Evolutionary conservation across 2,888 invertebrate species (phyloP).

Genomic region (Crocallis elinguaria): DNA sequence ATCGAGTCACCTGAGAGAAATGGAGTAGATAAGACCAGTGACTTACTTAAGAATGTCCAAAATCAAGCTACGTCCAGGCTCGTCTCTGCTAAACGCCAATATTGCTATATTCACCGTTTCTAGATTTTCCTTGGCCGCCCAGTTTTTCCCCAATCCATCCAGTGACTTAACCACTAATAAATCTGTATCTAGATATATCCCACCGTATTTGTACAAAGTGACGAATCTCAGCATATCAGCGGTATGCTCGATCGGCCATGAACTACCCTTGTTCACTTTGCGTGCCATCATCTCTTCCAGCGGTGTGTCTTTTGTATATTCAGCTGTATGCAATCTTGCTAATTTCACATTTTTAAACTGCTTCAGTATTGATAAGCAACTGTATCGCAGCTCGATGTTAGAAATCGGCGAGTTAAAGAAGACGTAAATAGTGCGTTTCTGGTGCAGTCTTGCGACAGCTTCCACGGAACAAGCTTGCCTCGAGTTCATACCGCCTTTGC

Average conservation of each 20-base stretch:
- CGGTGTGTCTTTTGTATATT: constrained; percentile 82
- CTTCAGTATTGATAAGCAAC: constrained; percentile 7
- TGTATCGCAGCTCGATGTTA: neutral
- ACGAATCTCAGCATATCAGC: constrained; percentile 88
- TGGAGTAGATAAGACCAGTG: too few relatives aligned
- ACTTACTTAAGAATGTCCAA: too few relatives aligned
- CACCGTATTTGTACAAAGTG: constrained; percentile 90
- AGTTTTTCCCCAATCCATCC: constrained; percentile 82
- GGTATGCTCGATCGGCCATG: constrained; percentile 86
- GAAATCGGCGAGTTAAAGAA: constrained; percentile 40
- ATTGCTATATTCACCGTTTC: constrained; percentile 87
- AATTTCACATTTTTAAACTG: constrained; percentile 80
- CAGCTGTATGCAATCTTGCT: constrained; percentile 74
- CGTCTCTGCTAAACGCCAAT: constrained; percentile 80
- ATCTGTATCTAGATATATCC: constrained; percentile 91
- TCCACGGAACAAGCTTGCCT: constrained; percentile 45
- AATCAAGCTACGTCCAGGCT: too few relatives aligned
- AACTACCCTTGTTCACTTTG: constrained; percentile 72
- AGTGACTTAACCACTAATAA: constrained; percentile 87
- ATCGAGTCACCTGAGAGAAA: too few relatives aligned
- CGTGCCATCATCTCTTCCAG: constrained; percentile 79
- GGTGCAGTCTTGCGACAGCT: constrained; percentile 39
- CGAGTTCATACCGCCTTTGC: constrained; percentile 70
- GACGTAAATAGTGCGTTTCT: constrained; percentile 72
- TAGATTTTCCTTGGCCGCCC: constrained; percentile 86